Evolutionary conservation across 1,140 invertebrate genomes (phyloP), one percentile per base, ranked within the genome.

Genomic region (Drosophila teissieri): DNA sequence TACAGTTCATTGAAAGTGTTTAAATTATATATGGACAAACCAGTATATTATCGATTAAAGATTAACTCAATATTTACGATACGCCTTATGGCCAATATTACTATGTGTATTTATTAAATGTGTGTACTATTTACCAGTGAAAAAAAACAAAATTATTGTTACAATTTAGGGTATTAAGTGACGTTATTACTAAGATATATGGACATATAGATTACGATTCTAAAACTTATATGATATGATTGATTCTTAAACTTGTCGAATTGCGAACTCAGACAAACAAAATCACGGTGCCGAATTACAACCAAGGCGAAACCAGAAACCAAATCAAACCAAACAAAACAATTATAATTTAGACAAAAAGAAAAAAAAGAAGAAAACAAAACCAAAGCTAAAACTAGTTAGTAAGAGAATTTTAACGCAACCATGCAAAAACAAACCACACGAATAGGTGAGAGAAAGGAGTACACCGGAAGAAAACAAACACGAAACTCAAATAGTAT

Each of bases 161-260:
- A 88, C 84, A 89, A 84, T 84, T 84, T 80, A 84, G 73, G 84
- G 6, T 78, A 73, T 88, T 84, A 85, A 89, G 80, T 85, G 42
- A 89, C 58, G 80, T 89, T 80, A 75, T 36, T 55, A 52, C 34
- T 89, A 89, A 89, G 80, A 70, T 89, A 89, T 90, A 74, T 89
- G 84, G 84, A 89, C 80, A 89, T 89, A 84, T 84, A 84, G 80
- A 60, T 79, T 85, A 80, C n/a, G 64, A 75, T 77, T 77, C 37
- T 63, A 34, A 62, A 77, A 89, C 61, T 77, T 79, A 68, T 73
- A 77, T 17, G 56, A 72, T 70, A 77, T 90, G 86, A 90, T 88
- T 90, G 88, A 90, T 90, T 90, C 88, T 91, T 88, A 80, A 90
- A 90, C 88, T 90, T 90, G 88, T 90, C 88, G 62, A 89, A 90